Conservation (phyloP, 2,888 invertebrate genomes). For the Chrysolina haemoptera region DNA sequence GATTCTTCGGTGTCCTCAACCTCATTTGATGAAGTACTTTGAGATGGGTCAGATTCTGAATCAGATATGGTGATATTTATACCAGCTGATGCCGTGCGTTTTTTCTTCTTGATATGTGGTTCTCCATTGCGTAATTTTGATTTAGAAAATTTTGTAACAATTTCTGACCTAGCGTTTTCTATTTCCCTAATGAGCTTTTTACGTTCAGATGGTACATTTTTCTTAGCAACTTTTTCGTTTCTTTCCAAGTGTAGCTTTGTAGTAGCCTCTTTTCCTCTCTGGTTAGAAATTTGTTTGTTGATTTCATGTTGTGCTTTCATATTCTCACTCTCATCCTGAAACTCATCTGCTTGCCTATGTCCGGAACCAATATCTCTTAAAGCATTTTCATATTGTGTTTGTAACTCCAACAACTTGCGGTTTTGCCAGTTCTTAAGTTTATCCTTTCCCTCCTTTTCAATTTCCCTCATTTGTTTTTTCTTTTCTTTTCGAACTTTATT, state of each 20-base stretch:
- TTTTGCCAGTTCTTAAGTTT: constrained; percentile 73
- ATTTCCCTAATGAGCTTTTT: constrained; percentile 67
- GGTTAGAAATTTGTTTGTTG: constrained; percentile 60
- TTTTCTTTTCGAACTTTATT: constrained; percentile 73
- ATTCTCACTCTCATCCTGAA: constrained; percentile 65
- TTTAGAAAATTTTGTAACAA: constrained; percentile 29
- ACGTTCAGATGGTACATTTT: constrained; percentile 58
- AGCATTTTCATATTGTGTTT: constrained; percentile 71
- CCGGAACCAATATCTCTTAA: constrained; percentile 72
- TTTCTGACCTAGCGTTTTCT: constrained; percentile 65
- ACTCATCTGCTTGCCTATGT: constrained; percentile 68
- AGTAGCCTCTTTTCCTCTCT: constrained; percentile 68
- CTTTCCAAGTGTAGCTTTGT: constrained; percentile 64
- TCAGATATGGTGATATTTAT: constrained; percentile 55
- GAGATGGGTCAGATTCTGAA: constrained; percentile 28
- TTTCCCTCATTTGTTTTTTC: constrained; percentile 69
- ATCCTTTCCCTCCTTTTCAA: constrained; percentile 71
- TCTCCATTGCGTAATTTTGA: constrained; percentile 18
- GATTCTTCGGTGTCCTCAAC: background rate
- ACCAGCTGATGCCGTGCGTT: constrained; percentile 41
- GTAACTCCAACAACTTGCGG: constrained; percentile 70
- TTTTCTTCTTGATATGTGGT: constrained; percentile 28
- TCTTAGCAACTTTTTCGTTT: constrained; percentile 54
- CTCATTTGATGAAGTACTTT: constrained; percentile 1
- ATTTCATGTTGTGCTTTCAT: constrained; percentile 45